Conservation (phyloP, 2,113 vertebrate species). For the Porphyrio hochstetteri region DNA sequence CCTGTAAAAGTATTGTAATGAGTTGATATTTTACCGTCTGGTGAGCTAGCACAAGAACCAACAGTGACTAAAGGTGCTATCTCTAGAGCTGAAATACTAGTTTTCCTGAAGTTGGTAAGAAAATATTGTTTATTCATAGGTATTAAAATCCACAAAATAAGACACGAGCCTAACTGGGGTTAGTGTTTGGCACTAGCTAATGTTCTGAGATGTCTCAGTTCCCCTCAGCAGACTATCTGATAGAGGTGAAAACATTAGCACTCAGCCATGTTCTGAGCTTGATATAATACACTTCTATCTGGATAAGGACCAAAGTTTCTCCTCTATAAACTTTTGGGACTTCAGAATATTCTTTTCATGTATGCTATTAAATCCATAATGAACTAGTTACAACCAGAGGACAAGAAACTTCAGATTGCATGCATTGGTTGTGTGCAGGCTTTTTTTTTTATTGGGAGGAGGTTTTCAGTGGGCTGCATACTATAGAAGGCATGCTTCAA, state of each 20-base stretch:
- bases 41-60: background rate
- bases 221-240: background rate
- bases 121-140: background rate
- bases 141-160: background rate
- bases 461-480: background rate
- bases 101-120: background rate
- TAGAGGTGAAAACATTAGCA: background rate
- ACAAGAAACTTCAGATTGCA: background rate
- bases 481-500: background rate
- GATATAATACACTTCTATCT: background rate
- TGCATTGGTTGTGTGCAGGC: background rate
- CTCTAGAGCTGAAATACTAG: background rate
- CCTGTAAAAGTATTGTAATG: background rate
- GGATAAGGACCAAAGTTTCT: background rate
- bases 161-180: fast-evolving
- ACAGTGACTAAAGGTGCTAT: background rate
- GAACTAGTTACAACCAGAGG: background rate
- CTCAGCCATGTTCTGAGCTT: background rate
- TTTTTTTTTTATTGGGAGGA: background rate
- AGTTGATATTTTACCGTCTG: background rate
- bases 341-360: background rate
- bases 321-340: background rate
- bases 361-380: background rate
- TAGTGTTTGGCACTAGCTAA: background rate
- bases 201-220: background rate